Evolutionary conservation across 2,888 invertebrate species (phyloP), one percentile per base, ranked within the genome.

Genomic region (Macaria notata): DNA sequence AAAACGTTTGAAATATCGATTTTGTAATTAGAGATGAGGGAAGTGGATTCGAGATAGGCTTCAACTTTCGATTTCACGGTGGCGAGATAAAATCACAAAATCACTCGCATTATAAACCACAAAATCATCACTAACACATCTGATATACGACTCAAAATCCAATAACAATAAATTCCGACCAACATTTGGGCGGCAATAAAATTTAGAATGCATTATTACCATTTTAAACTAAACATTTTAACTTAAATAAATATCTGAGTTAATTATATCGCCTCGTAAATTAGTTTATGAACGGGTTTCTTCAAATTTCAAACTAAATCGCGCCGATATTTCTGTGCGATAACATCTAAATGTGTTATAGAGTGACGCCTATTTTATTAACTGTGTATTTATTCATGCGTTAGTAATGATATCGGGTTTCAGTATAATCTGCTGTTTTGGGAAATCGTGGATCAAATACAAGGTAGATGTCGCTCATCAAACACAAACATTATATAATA

Each of bases 191-290:
- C 19, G 43, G 39, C 49, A 3, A 59, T 56, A 58, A 61, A 55
- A 62, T 57, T 49, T 62, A 65, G 64, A 71, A 66, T 59, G 49
- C 61, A 64, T 66, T 67, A 72, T 72, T 68, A 68, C 63, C 67
- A 71, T 72, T 71, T 68, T 62, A 69, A 71, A 59, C 64, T 64
- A 69, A 63, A 62, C 68, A 55, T 67, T 70, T 71, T 71, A 63
- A 65, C 65, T 70, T 66, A 69, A 70, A 71, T 65, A 68, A 69
- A 72, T 72, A 70, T 68, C 62, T 58, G 60, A 68, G 68, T 69
- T 69, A 70, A 70, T 68, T 71, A 68, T 69, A 73, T 73, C 64
- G 65, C 43, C 42, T 62, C 65, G 63, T 72, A 70, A 68, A 72
- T 68, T 49, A 67, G 31, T 51, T 63, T 69, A 66, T 62, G 55